phyloP scores from a whole-genome alignment of 2,797 vertebrate genomes.

The Loris lydekkerianus region DNA sequence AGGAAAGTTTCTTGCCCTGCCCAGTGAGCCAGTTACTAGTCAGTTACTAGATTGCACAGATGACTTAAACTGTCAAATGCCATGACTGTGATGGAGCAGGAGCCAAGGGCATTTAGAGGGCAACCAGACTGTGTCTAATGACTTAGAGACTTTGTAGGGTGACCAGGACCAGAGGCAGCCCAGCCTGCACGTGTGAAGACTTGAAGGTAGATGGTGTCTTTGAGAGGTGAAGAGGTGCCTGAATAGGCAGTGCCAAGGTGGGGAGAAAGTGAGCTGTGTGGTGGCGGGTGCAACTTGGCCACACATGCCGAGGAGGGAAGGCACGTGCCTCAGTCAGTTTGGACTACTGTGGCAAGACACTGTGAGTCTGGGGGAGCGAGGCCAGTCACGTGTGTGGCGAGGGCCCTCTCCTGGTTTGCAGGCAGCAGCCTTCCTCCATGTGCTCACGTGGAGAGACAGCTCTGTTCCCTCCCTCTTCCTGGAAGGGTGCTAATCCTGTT shows the following conservation, averaged over 20 bases:
- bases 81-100: neutral
- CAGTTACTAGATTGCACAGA: neutral
- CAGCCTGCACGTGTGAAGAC: neutral
- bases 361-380: neutral
- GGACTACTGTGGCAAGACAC: neutral
- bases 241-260: fast-evolving
- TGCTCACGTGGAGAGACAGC: neutral
- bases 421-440: neutral
- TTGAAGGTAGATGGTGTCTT: neutral
- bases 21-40: neutral
- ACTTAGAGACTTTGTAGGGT: neutral
- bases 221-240: neutral
- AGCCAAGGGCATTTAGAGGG: neutral
- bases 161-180: neutral
- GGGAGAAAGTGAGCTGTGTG: fast-evolving
- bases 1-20: neutral
- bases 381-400: neutral
- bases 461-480: neutral
- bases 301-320: fast-evolving
- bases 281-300: fast-evolving
- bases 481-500: neutral
- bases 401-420: neutral
- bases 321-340: no score
- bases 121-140: neutral
- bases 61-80: neutral